Evolutionary conservation across 2,888 invertebrate genomes (phyloP).

Genomic region (Linyphia triangularis): DNA sequence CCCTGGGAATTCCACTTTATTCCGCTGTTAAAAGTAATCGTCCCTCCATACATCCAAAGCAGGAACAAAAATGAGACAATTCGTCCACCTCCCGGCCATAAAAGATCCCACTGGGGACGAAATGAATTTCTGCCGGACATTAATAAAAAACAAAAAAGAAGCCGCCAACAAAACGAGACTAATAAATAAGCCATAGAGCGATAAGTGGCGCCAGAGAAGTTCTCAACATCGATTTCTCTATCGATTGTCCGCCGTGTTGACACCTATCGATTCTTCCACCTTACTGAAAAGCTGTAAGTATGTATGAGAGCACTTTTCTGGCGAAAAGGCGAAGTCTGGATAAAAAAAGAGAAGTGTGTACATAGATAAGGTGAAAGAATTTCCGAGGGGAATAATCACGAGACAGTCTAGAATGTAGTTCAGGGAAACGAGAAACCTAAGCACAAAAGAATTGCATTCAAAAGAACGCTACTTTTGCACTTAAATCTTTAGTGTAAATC

Average conservation of each 20-base stretch:
- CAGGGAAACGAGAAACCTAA: no score
- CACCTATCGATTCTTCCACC: slow-evolving; percentile 66
- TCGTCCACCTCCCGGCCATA: slow-evolving; percentile 14
- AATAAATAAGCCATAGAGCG: slow-evolving; percentile 73
- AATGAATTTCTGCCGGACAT: slow-evolving; percentile 54
- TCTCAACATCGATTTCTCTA: slow-evolving; percentile 61
- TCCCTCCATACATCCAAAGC: not conserved
- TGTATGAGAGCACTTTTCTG: not conserved
- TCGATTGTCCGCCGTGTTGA: slow-evolving; percentile 68
- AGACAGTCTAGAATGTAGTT: no score
- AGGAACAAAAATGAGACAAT: not conserved
- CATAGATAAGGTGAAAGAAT: not conserved
- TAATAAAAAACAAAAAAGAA: no score
- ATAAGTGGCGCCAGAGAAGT: slow-evolving; percentile 73
- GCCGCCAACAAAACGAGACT: slow-evolving; percentile 59
- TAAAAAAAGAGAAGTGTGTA: not conserved
- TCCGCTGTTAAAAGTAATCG: not conserved
- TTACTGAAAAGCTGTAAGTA: slow-evolving; percentile 4
- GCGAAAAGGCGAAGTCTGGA: not conserved
- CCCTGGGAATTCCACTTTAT: not conserved
- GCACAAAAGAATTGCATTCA: no score
- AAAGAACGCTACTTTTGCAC: no score
- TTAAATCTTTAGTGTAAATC: no score
- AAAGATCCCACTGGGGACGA: slow-evolving; percentile 33
- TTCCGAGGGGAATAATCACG: not conserved